phyloP scores from a whole-genome alignment of 2,888 invertebrate genomes.

The Nephrotoma guestfalica region DNA sequence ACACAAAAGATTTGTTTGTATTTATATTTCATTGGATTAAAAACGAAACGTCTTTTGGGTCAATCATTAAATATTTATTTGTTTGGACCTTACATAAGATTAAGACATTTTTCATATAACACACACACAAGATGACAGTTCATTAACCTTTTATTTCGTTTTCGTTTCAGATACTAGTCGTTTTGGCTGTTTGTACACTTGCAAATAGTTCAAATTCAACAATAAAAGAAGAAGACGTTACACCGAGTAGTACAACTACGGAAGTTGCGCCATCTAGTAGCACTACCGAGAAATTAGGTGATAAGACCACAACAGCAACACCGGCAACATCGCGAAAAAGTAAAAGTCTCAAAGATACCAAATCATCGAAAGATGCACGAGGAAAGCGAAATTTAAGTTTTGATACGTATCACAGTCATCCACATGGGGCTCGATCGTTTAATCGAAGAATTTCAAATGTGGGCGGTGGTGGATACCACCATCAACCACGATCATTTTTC shows the following conservation, averaged over 20 bases:
- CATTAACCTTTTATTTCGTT: background rate
- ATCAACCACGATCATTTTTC: background rate
- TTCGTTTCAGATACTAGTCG: background rate
- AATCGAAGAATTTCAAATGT: background rate
- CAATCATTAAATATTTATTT: background rate
- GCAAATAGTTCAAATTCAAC: constrained; percentile 3
- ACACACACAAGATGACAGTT: background rate
- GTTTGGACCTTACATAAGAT: background rate
- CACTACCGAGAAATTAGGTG: background rate
- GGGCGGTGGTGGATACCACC: background rate
- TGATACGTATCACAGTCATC: background rate
- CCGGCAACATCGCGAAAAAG: background rate
- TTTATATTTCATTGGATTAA: background rate
- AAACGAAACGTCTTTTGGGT: background rate
- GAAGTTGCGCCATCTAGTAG: background rate
- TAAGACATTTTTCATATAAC: background rate
- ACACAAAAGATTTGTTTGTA: background rate
- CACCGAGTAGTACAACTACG: background rate
- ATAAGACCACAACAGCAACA: background rate
- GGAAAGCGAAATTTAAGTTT: background rate
- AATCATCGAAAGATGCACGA: background rate
- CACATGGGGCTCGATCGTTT: background rate
- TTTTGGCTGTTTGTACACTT: background rate
- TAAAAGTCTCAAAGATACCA: background rate
- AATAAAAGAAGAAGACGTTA: background rate